Evolutionary conservation across 1,140 invertebrate genomes (phyloP).

Genomic region (Trinorchestia longiramus): DNA sequence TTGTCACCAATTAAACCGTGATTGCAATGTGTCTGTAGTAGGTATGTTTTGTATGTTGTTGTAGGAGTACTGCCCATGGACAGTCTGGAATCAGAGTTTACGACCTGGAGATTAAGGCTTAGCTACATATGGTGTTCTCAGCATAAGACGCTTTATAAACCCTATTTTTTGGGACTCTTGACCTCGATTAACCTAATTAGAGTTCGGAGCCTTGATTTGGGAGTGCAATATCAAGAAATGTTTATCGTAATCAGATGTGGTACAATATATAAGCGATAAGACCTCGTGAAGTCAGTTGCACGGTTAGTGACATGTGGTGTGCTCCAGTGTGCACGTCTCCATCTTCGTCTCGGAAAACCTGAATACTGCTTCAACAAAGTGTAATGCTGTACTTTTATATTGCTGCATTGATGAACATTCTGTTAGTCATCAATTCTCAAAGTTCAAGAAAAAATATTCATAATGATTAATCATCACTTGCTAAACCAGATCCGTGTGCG

Average conservation of each 20-base stretch:
- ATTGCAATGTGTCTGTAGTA: too few species aligned
- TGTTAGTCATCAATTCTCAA: background rate
- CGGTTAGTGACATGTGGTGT: background rate
- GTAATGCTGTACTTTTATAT: background rate
- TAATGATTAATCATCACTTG: too few species aligned
- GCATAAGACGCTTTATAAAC: too few species aligned
- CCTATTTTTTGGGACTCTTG: too few species aligned
- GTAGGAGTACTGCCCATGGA: too few species aligned
- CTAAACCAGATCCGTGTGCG: too few species aligned
- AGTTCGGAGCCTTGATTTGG: background rate
- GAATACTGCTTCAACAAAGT: background rate
- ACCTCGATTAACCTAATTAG: background rate
- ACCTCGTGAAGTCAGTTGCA: background rate
- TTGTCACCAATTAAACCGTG: too few species aligned
- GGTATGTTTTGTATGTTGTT: too few species aligned
- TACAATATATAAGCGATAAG: background rate
- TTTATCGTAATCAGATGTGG: background rate
- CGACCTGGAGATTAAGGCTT: too few species aligned
- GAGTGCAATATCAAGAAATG: background rate
- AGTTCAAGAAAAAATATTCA: background rate
- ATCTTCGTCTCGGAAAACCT: background rate
- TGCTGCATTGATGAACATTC: background rate
- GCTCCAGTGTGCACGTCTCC: background rate
- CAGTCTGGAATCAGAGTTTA: too few species aligned
- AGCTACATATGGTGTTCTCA: too few species aligned